phyloP scores from a whole-genome alignment of 2,888 invertebrate genomes.

The Pseudeuparius sepicola region DNA sequence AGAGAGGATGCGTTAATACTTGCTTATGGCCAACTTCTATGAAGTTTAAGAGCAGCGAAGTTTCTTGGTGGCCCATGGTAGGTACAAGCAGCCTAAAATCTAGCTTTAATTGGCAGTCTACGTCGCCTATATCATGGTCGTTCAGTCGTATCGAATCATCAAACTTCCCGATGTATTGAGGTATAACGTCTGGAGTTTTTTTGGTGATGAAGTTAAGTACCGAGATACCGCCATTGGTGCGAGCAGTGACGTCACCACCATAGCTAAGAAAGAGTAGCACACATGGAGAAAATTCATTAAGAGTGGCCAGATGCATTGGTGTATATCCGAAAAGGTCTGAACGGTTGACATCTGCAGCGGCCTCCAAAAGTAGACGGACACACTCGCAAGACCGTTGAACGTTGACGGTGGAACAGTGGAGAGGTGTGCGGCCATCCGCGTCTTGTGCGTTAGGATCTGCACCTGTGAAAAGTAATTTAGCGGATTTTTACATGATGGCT shows the following conservation, averaged over 20 bases:
- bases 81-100: constrained; percentile 56
- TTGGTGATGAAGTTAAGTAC: constrained; percentile 73
- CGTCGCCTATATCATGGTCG: constrained; percentile 77
- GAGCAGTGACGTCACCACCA: constrained; percentile 71
- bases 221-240: constrained; percentile 72
- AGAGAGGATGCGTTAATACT: constrained; percentile 71
- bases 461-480: constrained; percentile 26
- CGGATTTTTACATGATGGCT: no score
- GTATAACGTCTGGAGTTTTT: constrained; percentile 73
- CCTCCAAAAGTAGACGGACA: constrained; percentile 52
- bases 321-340: constrained; percentile 75
- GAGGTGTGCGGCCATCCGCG: constrained; percentile 63
- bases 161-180: constrained; percentile 45
- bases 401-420: constrained; percentile 73
- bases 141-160: constrained; percentile 40
- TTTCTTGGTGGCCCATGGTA: constrained; percentile 57
- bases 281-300: constrained; percentile 71
- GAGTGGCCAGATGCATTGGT: constrained; percentile 70
- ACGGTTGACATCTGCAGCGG: constrained; percentile 63
- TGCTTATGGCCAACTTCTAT: constrained; percentile 73
- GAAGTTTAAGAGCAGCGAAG: constrained; percentile 58
- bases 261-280: constrained; percentile 63
- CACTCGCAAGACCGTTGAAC: constrained; percentile 63
- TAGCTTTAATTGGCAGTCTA: constrained; percentile 71
- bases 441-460: constrained; percentile 48